These are phyloP conservation scores for Microcebus tavaratra DNA, from an alignment of 2,113 vertebrate genomes.

Conservation along the genomic window DNA sequence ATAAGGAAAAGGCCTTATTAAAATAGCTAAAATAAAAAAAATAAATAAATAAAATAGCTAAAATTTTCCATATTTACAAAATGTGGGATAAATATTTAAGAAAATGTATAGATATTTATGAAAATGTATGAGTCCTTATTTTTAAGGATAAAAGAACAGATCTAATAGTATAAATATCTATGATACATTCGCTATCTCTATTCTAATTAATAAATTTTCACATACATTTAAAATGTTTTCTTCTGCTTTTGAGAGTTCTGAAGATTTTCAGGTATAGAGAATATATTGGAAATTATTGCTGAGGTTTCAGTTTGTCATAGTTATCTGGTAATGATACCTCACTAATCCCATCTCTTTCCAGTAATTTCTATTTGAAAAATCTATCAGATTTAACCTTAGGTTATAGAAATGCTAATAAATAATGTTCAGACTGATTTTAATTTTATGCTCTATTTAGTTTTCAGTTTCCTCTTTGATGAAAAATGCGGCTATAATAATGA, in stretches of 20 bases:
- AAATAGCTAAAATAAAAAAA: not conserved
- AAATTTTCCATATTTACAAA: not conserved
- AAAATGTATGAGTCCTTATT: not conserved
- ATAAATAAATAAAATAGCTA: not conserved
- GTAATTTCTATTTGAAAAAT: not conserved
- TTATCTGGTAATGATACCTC: not conserved
- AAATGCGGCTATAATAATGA: constrained; percentile 96
- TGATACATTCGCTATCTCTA: not conserved
- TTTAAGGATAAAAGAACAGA: not conserved
- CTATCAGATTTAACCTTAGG: not conserved
- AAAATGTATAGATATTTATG: constrained; percentile 7
- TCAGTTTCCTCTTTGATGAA: constrained; percentile 95
- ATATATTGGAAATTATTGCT: not conserved
- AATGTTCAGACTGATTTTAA: constrained; percentile 61
- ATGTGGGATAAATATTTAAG: not conserved
- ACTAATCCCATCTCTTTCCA: not conserved
- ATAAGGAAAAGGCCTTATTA: not conserved
- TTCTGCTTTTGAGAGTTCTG: not conserved
- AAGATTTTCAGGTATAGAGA: not conserved
- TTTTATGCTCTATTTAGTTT: constrained; percentile 85
- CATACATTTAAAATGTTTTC: not conserved
- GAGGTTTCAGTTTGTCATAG: not conserved
- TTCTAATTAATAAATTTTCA: constrained; percentile 1
- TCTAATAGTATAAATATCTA: not conserved
- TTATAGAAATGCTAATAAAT: not conserved